Evolutionary conservation across 2,797 vertebrate species (phyloP).

Genomic region (Hylomyscus alleni): DNA sequence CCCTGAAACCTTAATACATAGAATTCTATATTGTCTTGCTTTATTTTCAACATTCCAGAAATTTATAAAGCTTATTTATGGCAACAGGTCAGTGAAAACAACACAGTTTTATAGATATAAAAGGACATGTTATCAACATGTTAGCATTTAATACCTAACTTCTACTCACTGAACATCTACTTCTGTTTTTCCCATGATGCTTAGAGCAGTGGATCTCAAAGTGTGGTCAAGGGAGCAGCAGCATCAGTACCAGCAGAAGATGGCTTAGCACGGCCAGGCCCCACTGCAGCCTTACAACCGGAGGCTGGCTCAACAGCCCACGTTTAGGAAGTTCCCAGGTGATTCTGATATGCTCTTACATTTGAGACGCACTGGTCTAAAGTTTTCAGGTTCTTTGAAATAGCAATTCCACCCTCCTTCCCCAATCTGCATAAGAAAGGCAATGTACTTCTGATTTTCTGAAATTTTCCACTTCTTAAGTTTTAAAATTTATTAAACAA

Average conservation of each 20-base stretch:
- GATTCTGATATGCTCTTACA: conserved; percentile 39
- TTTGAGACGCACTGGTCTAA: conserved; percentile 42
- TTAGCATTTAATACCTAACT: conserved; percentile 8
- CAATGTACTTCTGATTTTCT: conserved; percentile 62
- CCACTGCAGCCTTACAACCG: conserved; percentile 6
- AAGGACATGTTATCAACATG: conserved; percentile 42
- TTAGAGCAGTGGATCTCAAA: background rate
- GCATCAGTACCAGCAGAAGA: background rate
- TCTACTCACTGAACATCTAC: conserved; percentile 30
- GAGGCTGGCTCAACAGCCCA: background rate
- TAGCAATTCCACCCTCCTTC: background rate
- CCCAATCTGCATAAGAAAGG: background rate
- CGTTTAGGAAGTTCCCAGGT: conserved; percentile 45
- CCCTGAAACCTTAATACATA: conserved; percentile 56
- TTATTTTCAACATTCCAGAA: conserved; percentile 54
- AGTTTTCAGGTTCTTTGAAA: conserved; percentile 40
- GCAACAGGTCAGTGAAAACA: conserved; percentile 58
- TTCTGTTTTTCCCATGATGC: conserved; percentile 9
- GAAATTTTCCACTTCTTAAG: background rate
- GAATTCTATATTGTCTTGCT: conserved; percentile 14
- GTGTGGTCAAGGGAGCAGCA: conserved; percentile 5
- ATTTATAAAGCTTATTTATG: conserved; percentile 43
- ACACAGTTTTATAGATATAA: conserved; percentile 38
- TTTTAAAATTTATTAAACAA: conserved; percentile 47
- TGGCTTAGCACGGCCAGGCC: background rate